A percentile compares a stretch with the other conserved stretches of the same genome.
Evolutionary conservation across 2,113 vertebrate species (phyloP).

Genomic region (Eupsittula cactorum): DNA sequence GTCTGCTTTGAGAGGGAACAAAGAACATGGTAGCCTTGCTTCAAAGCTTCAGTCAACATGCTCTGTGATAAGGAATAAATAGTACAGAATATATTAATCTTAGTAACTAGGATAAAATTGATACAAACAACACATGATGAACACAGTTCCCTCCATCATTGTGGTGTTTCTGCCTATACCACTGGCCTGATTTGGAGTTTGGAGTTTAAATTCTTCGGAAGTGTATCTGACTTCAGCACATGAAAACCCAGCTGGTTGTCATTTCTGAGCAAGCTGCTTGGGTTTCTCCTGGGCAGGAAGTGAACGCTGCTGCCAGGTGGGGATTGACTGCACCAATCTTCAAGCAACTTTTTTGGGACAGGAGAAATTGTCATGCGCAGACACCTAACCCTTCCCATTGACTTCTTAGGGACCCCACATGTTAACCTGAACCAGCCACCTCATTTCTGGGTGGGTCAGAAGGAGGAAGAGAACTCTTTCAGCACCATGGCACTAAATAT

Average conservation of each 20-base stretch:
- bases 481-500: background rate
- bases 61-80: background rate
- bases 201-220: background rate
- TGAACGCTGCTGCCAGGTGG: fast-evolving
- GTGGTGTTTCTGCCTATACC: background rate
- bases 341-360: background rate
- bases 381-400: background rate
- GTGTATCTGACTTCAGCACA: background rate
- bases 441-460: background rate
- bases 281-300: background rate
- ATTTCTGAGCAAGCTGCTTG: background rate
- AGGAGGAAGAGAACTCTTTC: background rate
- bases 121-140: background rate
- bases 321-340: background rate
- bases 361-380: fast-evolving
- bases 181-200: background rate
- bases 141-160: fast-evolving
- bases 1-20: background rate
- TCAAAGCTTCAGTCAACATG: background rate
- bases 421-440: background rate
- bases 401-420: fast-evolving
- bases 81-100: background rate
- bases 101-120: background rate
- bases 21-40: background rate
- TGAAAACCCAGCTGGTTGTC: background rate